Evolutionary conservation across 2,797 vertebrate species (phyloP).

Genomic region (Masticophis lateralis): DNA sequence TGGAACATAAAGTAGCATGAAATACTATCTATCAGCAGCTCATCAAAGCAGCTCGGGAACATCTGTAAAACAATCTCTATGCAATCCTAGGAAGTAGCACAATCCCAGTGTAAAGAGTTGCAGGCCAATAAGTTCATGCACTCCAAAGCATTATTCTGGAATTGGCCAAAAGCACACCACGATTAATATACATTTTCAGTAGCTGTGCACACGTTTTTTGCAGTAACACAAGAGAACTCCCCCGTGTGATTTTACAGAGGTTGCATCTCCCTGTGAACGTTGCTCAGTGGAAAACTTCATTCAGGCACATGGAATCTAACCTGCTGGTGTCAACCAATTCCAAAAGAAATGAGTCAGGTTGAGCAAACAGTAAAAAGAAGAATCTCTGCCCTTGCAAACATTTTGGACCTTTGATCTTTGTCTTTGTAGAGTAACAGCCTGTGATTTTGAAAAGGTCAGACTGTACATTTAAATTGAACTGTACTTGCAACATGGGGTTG

Average conservation of each 20-base stretch:
- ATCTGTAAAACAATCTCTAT: neutral
- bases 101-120: neutral
- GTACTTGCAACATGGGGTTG: constrained; percentile 46
- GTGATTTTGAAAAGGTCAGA: constrained; percentile 54
- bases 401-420: constrained; percentile 62
- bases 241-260: neutral
- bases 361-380: constrained; percentile 32
- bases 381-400: constrained; percentile 22
- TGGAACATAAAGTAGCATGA: neutral
- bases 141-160: neutral
- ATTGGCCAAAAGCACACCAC: neutral
- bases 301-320: neutral
- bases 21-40: neutral
- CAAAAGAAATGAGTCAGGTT: constrained; percentile 8
- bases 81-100: neutral
- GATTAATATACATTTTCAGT: neutral
- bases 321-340: neutral
- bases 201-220: neutral
- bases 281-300: neutral
- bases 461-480: constrained; percentile 53
- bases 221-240: neutral
- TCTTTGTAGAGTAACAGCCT: constrained; percentile 54
- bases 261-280: neutral
- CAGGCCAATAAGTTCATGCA: neutral
- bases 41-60: neutral